These are phyloP conservation scores for Oscheius sp. DNA, from an alignment of 2,888 invertebrate species.

Conservation along the genomic window DNA sequence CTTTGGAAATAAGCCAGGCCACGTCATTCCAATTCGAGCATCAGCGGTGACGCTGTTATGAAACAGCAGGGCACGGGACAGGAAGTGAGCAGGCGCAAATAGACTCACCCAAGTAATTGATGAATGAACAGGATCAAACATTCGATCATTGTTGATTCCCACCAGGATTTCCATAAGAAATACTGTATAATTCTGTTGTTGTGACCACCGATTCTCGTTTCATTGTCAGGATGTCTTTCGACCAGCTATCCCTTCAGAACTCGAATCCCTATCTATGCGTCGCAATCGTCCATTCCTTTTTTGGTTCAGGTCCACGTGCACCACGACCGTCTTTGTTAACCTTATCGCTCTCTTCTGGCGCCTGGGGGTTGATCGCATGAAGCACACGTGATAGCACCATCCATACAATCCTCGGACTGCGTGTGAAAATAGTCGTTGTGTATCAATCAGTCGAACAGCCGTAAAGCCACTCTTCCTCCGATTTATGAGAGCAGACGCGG, in stretches of 20 bases:
- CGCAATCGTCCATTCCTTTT: conserved; percentile 3
- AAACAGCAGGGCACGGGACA: no score
- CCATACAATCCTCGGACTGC: not conserved
- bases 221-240: not conserved
- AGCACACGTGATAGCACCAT: no score
- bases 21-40: no score
- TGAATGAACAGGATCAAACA: no score
- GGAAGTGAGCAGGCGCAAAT: no score
- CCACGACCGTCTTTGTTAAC: conserved; percentile 20
- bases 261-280: conserved; percentile 10
- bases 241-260: not conserved
- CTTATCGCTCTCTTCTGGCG: conserved; percentile 3
- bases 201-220: not conserved
- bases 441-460: conserved; percentile 36
- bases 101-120: no score
- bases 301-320: conserved; percentile 1
- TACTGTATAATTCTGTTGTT: no score
- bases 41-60: no score
- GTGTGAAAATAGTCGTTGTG: conserved; percentile 33
- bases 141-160: no score
- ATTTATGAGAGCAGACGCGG: conserved; percentile 27
- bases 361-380: not conserved
- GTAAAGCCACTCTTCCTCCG: conserved; percentile 26
- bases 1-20: no score
- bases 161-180: no score